Percentiles rank a stretch among this genome's conserved stretches.
These are phyloP conservation scores for Acleris laterana DNA, from an alignment of 2,888 invertebrate genomes.

Conservation along the genomic window DNA sequence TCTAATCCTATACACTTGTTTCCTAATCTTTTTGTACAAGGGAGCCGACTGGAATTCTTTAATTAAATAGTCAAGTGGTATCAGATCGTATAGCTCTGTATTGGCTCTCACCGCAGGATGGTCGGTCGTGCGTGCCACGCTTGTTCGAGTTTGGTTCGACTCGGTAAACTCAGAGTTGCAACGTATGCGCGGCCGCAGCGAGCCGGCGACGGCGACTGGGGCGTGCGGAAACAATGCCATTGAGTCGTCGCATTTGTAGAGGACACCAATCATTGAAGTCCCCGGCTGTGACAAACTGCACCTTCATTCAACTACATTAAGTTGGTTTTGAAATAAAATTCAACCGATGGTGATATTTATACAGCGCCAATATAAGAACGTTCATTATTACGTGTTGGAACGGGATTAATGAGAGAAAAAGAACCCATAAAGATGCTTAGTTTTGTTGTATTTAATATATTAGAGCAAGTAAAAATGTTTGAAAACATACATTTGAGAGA, in stretches of 20 bases:
- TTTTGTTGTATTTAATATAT: no score
- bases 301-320: slow-evolving; percentile 20
- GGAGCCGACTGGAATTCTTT: no score
- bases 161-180: slow-evolving; percentile 11
- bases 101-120: no score
- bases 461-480: no score
- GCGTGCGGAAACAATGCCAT: slow-evolving; percentile 30
- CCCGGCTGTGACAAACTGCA: slow-evolving; percentile 25
- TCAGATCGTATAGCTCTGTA: no score
- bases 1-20: no score
- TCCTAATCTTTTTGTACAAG: no score
- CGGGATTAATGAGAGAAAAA: no score
- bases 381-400: not conserved
- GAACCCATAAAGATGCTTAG: no score
- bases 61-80: no score
- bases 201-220: slow-evolving; percentile 6
- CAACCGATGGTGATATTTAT: not conserved
- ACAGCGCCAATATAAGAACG: not conserved
- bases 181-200: slow-evolving; percentile 23
- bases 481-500: no score
- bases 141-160: not conserved
- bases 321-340: slow-evolving; percentile 5
- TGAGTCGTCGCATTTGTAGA: slow-evolving; percentile 30
- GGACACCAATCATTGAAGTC: slow-evolving; percentile 34
- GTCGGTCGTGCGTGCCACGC: no score